Evolutionary conservation across 2,113 vertebrate genomes (phyloP).

Genomic region (Promerops cafer): DNA sequence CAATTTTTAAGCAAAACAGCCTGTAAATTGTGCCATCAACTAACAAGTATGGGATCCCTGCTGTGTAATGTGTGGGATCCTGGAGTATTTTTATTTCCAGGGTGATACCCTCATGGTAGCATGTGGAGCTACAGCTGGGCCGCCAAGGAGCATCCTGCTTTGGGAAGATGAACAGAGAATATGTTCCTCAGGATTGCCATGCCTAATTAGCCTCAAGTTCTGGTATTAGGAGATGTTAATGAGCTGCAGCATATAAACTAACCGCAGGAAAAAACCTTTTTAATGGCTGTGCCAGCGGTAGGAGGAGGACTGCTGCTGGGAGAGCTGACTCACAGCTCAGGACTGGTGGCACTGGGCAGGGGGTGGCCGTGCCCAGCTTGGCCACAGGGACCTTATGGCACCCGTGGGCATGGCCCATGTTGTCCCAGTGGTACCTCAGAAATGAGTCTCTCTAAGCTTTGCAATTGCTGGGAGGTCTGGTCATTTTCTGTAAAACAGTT

Average conservation of each 20-base stretch:
- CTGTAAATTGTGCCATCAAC: slow-evolving; percentile 58
- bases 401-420: rapidly evolving
- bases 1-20: slow-evolving; percentile 61
- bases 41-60: slow-evolving; percentile 58
- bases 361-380: neutral
- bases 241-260: slow-evolving; percentile 68
- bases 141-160: slow-evolving; percentile 62
- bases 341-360: neutral
- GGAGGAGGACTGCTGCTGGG: neutral
- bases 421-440: neutral
- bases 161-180: slow-evolving; percentile 64
- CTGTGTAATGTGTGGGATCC: slow-evolving; percentile 63
- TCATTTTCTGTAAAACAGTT: neutral
- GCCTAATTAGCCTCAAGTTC: slow-evolving; percentile 70
- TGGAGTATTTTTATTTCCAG: slow-evolving; percentile 68
- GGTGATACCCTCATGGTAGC: slow-evolving; percentile 60
- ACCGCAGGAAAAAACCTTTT: slow-evolving; percentile 31
- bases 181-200: slow-evolving; percentile 62
- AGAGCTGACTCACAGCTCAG: neutral
- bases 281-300: neutral
- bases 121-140: slow-evolving; percentile 64
- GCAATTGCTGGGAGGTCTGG: neutral
- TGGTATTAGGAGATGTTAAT: slow-evolving; percentile 68
- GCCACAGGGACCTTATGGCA: neutral
- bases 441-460: neutral